Conservation (phyloP, 2,888 invertebrate genomes). For the Sarcophaga rosellei region DNA sequence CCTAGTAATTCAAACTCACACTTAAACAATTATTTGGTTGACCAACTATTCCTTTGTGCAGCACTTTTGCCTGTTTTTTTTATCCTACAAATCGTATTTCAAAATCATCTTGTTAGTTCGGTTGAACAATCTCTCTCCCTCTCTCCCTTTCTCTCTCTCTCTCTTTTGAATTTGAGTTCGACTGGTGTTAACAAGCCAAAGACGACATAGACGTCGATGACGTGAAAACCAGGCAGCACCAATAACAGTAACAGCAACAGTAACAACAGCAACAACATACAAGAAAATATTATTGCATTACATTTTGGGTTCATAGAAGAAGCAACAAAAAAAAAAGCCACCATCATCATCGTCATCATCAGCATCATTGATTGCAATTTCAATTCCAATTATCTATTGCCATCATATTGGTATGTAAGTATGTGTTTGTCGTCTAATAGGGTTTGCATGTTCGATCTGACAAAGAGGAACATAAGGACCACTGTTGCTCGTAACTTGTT, state of each 20-base stretch:
- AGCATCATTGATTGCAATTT: slow-evolving; percentile 55
- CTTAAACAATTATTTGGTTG: slow-evolving; percentile 52
- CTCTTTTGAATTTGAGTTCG: not conserved
- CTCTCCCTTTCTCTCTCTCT: no score
- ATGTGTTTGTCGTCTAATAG: not conserved
- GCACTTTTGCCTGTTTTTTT: not conserved
- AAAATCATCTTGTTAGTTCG: slow-evolving; percentile 44
- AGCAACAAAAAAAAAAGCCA: not conserved
- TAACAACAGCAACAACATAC: slow-evolving; percentile 1
- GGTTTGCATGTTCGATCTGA: not conserved
- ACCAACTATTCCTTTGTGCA: slow-evolving; percentile 40
- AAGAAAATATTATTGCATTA: slow-evolving; percentile 50
- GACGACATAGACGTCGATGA: slow-evolving; percentile 26
- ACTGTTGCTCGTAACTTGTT: no score
- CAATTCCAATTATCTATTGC: slow-evolving; percentile 62
- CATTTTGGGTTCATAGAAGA: slow-evolving; percentile 18
- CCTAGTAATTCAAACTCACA: slow-evolving; percentile 30
- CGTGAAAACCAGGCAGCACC: not conserved
- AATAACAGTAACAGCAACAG: slow-evolving; percentile 18
- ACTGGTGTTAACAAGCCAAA: slow-evolving; percentile 43
- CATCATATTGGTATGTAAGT: slow-evolving; percentile 14
- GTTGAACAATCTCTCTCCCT: not conserved
- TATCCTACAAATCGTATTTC: slow-evolving; percentile 14
- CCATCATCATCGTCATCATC: slow-evolving; percentile 26
- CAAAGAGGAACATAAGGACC: no score